Conservation (phyloP, 2,888 invertebrate species). For the Leptarthrus brevirostris region DNA sequence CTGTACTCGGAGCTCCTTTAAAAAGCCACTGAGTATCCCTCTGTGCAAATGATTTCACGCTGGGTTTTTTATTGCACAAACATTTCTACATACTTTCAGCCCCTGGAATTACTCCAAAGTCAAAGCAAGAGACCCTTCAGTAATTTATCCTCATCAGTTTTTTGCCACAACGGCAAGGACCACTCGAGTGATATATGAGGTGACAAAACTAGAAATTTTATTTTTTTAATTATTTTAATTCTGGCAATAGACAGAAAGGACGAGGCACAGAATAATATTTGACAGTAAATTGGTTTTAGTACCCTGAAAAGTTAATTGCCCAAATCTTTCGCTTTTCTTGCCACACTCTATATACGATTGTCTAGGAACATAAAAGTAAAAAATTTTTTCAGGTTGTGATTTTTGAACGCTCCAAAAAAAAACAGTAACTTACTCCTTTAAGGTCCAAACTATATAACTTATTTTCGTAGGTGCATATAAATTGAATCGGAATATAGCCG, state of each 20-base stretch:
- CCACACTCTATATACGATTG: no score
- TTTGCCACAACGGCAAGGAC: background rate
- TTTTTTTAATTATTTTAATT: constrained; percentile 44
- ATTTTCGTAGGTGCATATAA: constrained; percentile 28
- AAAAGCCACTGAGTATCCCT: constrained; percentile 31
- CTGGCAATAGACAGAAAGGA: background rate
- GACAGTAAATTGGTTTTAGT: background rate
- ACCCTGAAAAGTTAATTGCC: background rate
- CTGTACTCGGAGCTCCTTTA: background rate
- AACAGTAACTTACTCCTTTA: no score
- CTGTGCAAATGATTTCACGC: constrained; percentile 40
- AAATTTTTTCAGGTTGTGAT: no score
- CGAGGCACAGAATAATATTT: background rate
- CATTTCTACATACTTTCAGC: constrained; percentile 42
- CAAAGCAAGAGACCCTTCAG: constrained; percentile 22
- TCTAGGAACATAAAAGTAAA: no score
- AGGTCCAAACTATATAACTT: no score
- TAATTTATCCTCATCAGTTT: constrained; percentile 42
- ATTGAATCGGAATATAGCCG: background rate
- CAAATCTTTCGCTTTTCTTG: background rate
- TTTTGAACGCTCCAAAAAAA: no score
- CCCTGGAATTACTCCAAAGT: constrained; percentile 14
- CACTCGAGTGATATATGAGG: constrained; percentile 30
- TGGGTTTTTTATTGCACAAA: constrained; percentile 47
- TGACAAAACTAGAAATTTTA: constrained; percentile 39